phyloP scores from a whole-genome alignment of 2,888 invertebrate genomes.

The Mimachlamys varia region DNA sequence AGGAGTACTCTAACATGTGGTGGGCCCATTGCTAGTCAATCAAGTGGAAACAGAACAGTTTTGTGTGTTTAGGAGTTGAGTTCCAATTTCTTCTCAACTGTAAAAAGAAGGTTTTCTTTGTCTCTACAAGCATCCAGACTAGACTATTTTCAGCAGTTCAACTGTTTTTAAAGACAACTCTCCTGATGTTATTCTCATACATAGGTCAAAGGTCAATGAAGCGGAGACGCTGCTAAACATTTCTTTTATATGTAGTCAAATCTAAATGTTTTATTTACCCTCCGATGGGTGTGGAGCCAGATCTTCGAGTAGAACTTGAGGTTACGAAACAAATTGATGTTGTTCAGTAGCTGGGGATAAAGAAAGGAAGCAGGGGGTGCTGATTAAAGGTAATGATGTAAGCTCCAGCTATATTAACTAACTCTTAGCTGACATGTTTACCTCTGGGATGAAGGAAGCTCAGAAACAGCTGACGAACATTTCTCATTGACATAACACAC shows the following conservation, averaged over 20 bases:
- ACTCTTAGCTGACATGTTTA: slow-evolving; percentile 16
- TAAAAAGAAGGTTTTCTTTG: slow-evolving; percentile 16
- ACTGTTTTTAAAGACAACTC: background rate
- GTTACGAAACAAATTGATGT: background rate
- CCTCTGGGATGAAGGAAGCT: slow-evolving; percentile 6
- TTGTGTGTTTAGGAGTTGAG: background rate
- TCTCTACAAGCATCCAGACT: background rate
- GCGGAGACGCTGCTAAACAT: background rate
- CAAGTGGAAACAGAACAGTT: slow-evolving; percentile 20
- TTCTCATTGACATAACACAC: background rate
- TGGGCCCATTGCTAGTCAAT: slow-evolving; percentile 34
- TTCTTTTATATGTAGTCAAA: background rate
- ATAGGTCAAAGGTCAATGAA: background rate
- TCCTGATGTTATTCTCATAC: background rate
- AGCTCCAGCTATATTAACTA: background rate
- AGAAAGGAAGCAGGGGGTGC: background rate
- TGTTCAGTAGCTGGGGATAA: background rate
- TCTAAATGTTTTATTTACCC: background rate
- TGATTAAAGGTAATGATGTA: background rate
- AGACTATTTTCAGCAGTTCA: background rate
- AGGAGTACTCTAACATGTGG: slow-evolving; percentile 4
- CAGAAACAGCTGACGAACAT: slow-evolving; percentile 10
- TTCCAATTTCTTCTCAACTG: background rate
- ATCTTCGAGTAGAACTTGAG: background rate
- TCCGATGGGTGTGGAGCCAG: background rate